phyloP scores from a whole-genome alignment of 2,113 vertebrate species.

The Lontra canadensis region DNA sequence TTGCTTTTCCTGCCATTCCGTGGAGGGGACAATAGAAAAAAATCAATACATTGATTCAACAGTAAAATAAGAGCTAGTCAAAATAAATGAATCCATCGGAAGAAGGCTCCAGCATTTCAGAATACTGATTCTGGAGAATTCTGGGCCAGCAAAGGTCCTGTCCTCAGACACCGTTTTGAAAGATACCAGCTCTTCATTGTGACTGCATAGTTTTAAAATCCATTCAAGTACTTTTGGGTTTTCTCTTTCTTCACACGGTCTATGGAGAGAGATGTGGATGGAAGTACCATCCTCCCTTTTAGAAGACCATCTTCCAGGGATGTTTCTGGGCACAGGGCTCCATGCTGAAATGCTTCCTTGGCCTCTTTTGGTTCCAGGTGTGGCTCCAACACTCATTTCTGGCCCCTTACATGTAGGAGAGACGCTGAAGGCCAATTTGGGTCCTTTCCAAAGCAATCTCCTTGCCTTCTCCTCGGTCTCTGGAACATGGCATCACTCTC shows the following conservation, averaged over 20 bases:
- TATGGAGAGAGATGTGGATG: neutral
- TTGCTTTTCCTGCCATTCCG: neutral
- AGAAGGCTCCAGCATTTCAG: neutral
- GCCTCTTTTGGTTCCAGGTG: accelerated
- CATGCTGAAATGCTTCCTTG: no score
- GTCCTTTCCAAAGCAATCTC: neutral
- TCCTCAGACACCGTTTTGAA: no score
- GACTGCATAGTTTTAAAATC: neutral
- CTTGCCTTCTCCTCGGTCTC: neutral
- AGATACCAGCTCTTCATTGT: neutral
- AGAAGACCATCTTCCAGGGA: neutral
- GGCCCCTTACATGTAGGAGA: neutral
- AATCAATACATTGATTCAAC: neutral
- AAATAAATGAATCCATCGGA: neutral
- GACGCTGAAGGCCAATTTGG: neutral
- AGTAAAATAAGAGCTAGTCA: no score
- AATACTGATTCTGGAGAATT: neutral
- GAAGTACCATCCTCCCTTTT: neutral
- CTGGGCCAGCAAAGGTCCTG: neutral
- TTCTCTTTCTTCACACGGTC: neutral
- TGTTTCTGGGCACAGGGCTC: neutral
- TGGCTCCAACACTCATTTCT: neutral
- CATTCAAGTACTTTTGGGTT: neutral
- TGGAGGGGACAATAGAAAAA: neutral
- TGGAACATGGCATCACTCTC: neutral